Base-by-base conservation (phyloP, 2,888 invertebrate genomes). In the Formica aserva region DNA sequence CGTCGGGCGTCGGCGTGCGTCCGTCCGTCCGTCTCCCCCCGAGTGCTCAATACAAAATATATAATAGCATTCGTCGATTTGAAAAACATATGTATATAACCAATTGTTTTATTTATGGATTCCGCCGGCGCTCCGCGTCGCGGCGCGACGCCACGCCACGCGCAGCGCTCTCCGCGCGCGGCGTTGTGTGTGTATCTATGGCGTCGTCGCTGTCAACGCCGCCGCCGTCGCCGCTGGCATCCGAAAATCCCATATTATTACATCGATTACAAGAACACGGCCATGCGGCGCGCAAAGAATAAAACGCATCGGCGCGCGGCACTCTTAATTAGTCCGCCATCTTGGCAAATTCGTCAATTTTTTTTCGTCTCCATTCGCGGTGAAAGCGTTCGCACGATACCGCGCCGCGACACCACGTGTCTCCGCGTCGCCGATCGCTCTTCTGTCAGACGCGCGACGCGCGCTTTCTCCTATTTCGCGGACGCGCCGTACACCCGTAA, bases 21-120 rank as follows among this genome's bases (percentile, higher is more conserved):
- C 48, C 66, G 76, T 77, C 76, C 52, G 35, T 52, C 52, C 77
- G 92, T 35, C 75, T 15, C 5, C 72, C 72, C 26, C 57, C 74
- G 94, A 94, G 92, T 94, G 93, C 93, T 93, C 94, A 92, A 94
- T 94, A 93, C 92, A 93, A 94, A 93, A 94, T 94, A 93, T 93
- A 93, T 94, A 93, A 94, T 94, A 92, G 92, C 93, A 93, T 93
- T 94, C 93, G 94, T 93, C 93, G 93, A 93, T 93, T 93, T 92
- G 91, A 93, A 93, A 93, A 92, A 93, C 89, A 92, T 90, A 92
- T 92, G 91, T 92, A 92, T 92, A 91, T 92, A 90, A 88, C 88
- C 91, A 91, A 93, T 93, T 92, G 92, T 93, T 93, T 93, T 93
- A 92, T 93, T 92, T 92, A 91, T 92, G 91, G 90, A 91, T 91